Evolutionary conservation across 2,113 vertebrate genomes (phyloP).

Genomic region (Excalfactoria chinensis): DNA sequence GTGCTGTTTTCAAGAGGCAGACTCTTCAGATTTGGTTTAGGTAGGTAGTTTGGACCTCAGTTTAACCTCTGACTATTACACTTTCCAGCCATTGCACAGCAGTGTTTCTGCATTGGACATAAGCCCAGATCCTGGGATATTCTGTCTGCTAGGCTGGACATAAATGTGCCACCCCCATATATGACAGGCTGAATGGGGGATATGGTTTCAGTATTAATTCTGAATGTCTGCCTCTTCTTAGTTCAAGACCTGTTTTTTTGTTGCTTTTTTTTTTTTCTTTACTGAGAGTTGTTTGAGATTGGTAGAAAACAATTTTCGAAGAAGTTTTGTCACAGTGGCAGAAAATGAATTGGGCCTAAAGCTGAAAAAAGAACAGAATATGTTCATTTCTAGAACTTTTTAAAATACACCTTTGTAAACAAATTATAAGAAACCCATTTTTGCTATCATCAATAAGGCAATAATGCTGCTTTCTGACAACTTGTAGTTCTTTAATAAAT

Average conservation of each 20-base stretch:
- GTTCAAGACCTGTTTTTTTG: background rate
- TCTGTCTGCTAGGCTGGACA: background rate
- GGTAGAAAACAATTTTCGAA: background rate
- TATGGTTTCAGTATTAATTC: conserved; percentile 30
- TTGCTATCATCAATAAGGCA: conserved; percentile 49
- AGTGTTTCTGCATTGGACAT: background rate
- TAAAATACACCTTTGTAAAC: conserved; percentile 6
- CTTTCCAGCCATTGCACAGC: background rate
- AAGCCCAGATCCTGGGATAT: background rate
- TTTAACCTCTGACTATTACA: conserved; percentile 3
- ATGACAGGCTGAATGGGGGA: background rate
- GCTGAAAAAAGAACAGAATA: background rate
- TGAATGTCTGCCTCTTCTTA: conserved; percentile 29
- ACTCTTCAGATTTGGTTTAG: background rate
- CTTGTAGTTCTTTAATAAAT: conserved; percentile 76
- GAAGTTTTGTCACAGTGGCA: background rate
- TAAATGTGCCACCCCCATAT: background rate
- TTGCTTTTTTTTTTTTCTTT: background rate
- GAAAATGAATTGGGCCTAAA: background rate
- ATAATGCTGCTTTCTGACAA: conserved; percentile 55
- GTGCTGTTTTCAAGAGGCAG: background rate
- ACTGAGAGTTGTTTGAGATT: background rate
- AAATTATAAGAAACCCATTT: conserved; percentile 19
- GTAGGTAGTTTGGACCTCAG: background rate
- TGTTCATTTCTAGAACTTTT: conserved; percentile 13